Percentiles rank a stretch among this genome's conserved stretches.
These are phyloP conservation scores for Lasiurus cinereus DNA, from an alignment of 2,113 vertebrate genomes.

Conservation along the genomic window DNA sequence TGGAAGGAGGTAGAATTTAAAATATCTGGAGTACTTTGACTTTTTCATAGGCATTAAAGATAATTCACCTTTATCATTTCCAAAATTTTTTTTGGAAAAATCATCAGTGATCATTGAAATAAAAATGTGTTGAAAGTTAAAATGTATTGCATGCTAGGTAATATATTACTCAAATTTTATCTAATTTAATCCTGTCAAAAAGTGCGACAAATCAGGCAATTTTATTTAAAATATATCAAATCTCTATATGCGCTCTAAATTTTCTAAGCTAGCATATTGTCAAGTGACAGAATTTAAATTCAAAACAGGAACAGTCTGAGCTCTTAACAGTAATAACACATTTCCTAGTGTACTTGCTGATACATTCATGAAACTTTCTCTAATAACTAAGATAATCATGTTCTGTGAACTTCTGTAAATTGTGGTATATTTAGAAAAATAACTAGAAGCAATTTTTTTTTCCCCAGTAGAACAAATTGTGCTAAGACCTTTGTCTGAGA, in stretches of 20 bases:
- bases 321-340: background rate
- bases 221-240: background rate
- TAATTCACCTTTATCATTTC: background rate
- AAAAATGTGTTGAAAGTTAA: background rate
- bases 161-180: background rate
- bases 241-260: background rate
- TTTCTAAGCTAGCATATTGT: background rate
- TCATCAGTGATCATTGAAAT: background rate
- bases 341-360: background rate
- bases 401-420: background rate
- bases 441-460: background rate
- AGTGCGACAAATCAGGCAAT: background rate
- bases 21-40: background rate
- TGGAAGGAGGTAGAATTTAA: background rate
- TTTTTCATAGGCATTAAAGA: background rate
- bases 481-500: background rate
- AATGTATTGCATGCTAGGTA: background rate
- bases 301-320: background rate
- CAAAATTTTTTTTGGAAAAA: background rate
- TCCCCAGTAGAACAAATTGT: background rate
- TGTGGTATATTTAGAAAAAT: background rate
- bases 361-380: background rate
- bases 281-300: slow-evolving; percentile 28
- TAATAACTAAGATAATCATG: background rate
- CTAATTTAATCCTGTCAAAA: background rate